Base-by-base conservation (phyloP, 2,888 invertebrate species). In the Mesopsocus fuscifrons region DNA sequence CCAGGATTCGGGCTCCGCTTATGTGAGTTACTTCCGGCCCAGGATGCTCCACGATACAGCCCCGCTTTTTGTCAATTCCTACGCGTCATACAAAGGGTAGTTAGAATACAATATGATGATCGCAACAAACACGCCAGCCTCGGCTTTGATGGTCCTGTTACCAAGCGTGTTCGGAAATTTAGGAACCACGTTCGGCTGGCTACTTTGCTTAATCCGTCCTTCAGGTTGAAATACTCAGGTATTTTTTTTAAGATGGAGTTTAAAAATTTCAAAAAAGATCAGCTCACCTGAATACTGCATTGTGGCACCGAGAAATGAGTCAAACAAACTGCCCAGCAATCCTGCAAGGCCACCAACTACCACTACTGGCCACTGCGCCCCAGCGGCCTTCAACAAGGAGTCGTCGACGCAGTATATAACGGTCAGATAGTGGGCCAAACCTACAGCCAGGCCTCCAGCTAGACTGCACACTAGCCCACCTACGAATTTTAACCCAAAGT, bases 281-380 rank as follows among this genome's bases (percentile, higher is more conserved):
- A n/a, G n/a, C n/a, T 52, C 59, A 69, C 88, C 89, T 51, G 88
- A 87, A 59, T 74, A 91, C 61, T 91, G 91, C 34, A 87, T 56
- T 5, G 80, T 77, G 2, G 87, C 89, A 35, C 89, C 91, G 33
- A 91, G 61, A 22, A 83, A 46, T 0, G 89, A 89, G 59, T 91
- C 89, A 43, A 88, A 62, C 1, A 84, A 46, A 45, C 87, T 87
- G 2, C 89, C 89, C 22, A 81, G 53, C 5, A 88, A 63, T 1
- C 91, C 91, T 26, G 74, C 77, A 9, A 79, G 51, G 1, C 72
- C 75, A 6, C 80, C 85, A 51, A 75, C 65, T 1, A 78, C 41
- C 42, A 89, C 68, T 2, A 88, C 61, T 1, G 83, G 83, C 81
- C 81, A 85, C 55, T 88, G 85, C 1, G 75, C 68, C 15, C 78